Percentiles rank a stretch among this genome's conserved stretches.
phyloP scores from a whole-genome alignment of 2,113 vertebrate genomes.

The Prunella himalayana region DNA sequence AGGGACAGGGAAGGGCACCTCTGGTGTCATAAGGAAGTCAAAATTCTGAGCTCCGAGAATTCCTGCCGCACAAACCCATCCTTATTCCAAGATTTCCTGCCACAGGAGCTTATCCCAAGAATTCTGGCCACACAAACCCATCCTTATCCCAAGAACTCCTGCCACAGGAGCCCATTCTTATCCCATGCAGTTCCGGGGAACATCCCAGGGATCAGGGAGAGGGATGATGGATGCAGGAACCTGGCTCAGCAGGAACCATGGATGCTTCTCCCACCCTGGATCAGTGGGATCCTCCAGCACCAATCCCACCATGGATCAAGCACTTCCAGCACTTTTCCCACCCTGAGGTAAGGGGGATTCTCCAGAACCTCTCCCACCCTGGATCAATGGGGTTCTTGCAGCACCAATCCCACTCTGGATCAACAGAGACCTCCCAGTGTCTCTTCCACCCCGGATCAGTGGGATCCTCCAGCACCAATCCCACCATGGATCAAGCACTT shows the following conservation, averaged over 20 bases:
- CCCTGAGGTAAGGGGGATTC: neutral
- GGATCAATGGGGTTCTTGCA: too few relatives aligned
- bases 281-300: too few relatives aligned
- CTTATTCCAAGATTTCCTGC: neutral
- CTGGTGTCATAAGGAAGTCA: too few relatives aligned
- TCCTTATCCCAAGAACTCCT: neutral
- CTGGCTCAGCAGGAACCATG: neutral
- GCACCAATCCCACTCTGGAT: too few relatives aligned
- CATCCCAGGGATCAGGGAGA: neutral
- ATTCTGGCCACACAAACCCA: rapidly evolving
- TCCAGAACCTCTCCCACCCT: too few relatives aligned
- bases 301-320: neutral
- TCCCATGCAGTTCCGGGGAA: neutral
- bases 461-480: too few relatives aligned
- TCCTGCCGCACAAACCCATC: neutral
- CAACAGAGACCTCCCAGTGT: too few relatives aligned
- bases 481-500: neutral
- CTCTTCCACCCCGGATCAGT: too few relatives aligned
- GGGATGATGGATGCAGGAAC: neutral
- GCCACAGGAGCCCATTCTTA: neutral
- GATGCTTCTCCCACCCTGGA: neutral
- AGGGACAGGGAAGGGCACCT: too few relatives aligned
- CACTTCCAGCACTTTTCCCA: neutral
- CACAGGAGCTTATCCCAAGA: rapidly evolving
- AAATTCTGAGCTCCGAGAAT: neutral